Percentiles rank a stretch among this genome's conserved stretches.
Conservation (phyloP, 2,888 invertebrate species). For the Eupithecia exiguata region DNA sequence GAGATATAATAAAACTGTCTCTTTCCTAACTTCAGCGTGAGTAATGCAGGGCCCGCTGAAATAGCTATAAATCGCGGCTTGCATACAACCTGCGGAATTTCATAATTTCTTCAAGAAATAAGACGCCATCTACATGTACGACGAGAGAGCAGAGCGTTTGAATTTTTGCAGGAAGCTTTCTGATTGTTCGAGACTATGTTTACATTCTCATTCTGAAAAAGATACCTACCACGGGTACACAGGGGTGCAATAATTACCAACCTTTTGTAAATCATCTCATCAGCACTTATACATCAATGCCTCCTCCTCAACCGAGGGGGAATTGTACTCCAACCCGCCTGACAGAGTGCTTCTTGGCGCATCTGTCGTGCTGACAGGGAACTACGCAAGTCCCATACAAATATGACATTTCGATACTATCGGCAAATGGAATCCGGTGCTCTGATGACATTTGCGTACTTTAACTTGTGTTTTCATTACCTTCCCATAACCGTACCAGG, state of each 20-base stretch:
- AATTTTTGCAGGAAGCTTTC: background rate
- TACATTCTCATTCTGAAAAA: background rate
- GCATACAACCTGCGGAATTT: conserved; percentile 7
- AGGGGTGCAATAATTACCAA: too few relatives aligned
- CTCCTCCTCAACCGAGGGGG: too few relatives aligned
- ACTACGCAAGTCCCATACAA: too few relatives aligned
- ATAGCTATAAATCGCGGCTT: background rate
- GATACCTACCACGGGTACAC: background rate
- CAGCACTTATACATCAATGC: background rate
- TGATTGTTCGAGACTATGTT: background rate
- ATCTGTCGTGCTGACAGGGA: too few relatives aligned
- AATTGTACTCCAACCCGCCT: too few relatives aligned
- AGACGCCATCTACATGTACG: background rate
- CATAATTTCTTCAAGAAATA: conserved; percentile 1
- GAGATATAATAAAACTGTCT: background rate
- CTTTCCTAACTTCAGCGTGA: background rate
- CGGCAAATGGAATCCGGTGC: too few relatives aligned
- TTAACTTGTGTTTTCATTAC: too few relatives aligned
- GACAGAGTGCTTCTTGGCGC: too few relatives aligned
- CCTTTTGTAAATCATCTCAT: background rate
- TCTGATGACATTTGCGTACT: too few relatives aligned
- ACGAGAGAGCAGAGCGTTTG: background rate
- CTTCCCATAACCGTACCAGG: too few relatives aligned
- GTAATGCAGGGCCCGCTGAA: background rate
- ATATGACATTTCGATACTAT: too few relatives aligned